These are phyloP conservation scores for Cosmia trapezina DNA, from an alignment of 2,888 invertebrate species.

Conservation along the genomic window DNA sequence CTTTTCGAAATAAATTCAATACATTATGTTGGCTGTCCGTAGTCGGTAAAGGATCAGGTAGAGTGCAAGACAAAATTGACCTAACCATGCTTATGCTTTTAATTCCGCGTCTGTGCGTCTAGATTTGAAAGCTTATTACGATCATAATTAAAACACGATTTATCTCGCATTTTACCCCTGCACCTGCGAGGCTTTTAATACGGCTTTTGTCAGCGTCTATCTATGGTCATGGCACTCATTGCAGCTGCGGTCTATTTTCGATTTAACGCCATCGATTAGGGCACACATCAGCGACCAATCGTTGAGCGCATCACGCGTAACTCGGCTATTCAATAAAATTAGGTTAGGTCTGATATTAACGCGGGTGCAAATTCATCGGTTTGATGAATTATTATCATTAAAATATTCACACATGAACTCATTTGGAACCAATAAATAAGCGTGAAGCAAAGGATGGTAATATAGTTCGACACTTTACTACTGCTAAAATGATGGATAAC, in stretches of 20 bases:
- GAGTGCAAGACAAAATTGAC: not conserved
- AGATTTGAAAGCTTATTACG: not conserved
- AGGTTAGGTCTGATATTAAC: conserved; percentile 12
- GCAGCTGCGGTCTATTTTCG: not conserved
- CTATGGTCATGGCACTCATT: not conserved
- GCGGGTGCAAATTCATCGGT: not conserved
- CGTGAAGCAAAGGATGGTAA: not conserved
- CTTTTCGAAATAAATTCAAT: not conserved
- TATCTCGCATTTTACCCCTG: not conserved
- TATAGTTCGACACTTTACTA: not conserved
- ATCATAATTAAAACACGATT: not conserved
- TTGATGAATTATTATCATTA: conserved; percentile 16
- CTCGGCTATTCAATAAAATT: not conserved
- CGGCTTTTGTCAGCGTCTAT: not conserved
- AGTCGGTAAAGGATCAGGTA: not conserved
- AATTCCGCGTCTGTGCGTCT: not conserved
- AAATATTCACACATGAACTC: not conserved
- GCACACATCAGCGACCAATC: not conserved
- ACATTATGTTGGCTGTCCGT: not conserved
- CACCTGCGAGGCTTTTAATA: not conserved
- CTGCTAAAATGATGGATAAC: not conserved
- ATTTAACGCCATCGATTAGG: conserved; percentile 4
- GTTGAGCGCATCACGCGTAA: not conserved
- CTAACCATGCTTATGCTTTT: not conserved
- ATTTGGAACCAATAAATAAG: conserved; percentile 2